phyloP scores from a whole-genome alignment of 30 jellyfish, hydroid and myxozoan genomes.

The Aurelia coerulea region DNA sequence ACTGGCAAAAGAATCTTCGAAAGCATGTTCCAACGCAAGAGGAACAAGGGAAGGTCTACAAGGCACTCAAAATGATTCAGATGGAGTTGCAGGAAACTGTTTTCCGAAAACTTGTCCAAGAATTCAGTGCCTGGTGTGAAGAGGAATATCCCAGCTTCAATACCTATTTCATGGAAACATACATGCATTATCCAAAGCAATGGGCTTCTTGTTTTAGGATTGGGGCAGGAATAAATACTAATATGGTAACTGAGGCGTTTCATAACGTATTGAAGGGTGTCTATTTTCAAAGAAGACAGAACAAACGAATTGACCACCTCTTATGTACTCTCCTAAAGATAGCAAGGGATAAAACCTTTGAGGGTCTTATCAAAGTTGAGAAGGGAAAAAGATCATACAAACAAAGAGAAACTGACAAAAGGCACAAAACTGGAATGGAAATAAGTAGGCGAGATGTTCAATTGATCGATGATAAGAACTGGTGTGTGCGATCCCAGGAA shows the following conservation, averaged over 20 bases:
- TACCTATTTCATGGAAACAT: background rate
- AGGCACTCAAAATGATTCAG: background rate
- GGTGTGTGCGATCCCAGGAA: background rate
- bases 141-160: slow-evolving; percentile 10
- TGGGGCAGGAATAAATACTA: slow-evolving; percentile 36
- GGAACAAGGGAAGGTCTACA: background rate
- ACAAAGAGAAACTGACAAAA: background rate
- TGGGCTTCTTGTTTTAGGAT: slow-evolving; percentile 42
- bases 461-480: background rate
- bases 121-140: slow-evolving; percentile 8
- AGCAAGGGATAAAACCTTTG: background rate
- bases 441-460: background rate
- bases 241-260: slow-evolving; percentile 23
- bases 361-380: background rate
- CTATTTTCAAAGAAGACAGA: background rate
- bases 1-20: background rate
- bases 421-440: background rate
- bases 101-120: background rate
- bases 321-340: background rate
- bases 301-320: background rate
- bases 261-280: background rate
- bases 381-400: background rate
- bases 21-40: background rate
- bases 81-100: background rate
- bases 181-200: background rate